Evolutionary conservation across 2,888 invertebrate species (phyloP), one percentile per base, ranked within the genome.

Genomic region (Cancer borealis): DNA sequence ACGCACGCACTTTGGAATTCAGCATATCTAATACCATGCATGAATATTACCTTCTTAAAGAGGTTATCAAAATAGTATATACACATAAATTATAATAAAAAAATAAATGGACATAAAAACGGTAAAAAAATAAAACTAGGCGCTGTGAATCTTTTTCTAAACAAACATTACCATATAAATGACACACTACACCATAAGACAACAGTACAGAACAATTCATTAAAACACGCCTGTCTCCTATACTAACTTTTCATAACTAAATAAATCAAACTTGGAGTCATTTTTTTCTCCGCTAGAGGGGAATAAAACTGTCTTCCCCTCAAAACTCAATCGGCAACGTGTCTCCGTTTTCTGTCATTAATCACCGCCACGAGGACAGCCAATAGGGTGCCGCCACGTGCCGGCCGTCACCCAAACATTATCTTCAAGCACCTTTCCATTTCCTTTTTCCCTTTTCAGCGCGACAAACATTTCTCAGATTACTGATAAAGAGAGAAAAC

Each of bases 281-380:
- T 88, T 88, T 88, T 88, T 46, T 47, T 47, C n/a, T 26, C 47
- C 66, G 60, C 45, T 5, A 21, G 12, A 60, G 30, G 39, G 66
- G 45, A 91, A 91, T 39, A 91, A 66, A 39, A 46, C n/a, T n/a
- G 47, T 54, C 49, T n/a, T 49, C 88, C 88, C 88, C 46, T 88
- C 49, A 49, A 54, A 39, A 60, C 39, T 66, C 60, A 30, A 91
- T 91, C 60, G 91, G 60, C 91, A 54, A 91, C 91, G 91, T 91
- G 60, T 60, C 60, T 45, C 92, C 92, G 92, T 92, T 92, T 92
- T 92, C 92, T 92, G 30, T 92, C 92, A 92, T 92, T 84, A 92
- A 92, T 92, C 92, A 92, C 54, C 21, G 54, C 14, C 5, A 30
- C 47, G 46, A 47, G 21, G 92, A 92, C 87, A 92, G 92, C 87